Percentiles rank a stretch among this genome's conserved stretches.
Evolutionary conservation across 2,888 invertebrate genomes (phyloP).

Genomic region (Meta bourneti): DNA sequence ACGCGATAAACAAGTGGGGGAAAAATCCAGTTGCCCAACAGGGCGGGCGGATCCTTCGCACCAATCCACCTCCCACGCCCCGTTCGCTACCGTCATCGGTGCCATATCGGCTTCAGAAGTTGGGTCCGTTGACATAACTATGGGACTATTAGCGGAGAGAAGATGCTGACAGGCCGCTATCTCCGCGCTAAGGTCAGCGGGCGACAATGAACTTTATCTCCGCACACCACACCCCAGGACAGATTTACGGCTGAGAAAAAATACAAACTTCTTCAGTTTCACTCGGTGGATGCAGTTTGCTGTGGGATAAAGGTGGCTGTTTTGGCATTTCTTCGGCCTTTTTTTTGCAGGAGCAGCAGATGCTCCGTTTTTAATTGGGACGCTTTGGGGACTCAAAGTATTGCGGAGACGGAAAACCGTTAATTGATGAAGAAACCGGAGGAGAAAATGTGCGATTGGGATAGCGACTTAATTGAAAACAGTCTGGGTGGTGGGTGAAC

Average conservation of each 20-base stretch:
- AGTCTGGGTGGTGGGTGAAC: slow-evolving; percentile 21
- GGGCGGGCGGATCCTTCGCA: neutral
- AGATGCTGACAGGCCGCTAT: slow-evolving; percentile 62
- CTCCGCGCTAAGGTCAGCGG: slow-evolving; percentile 55
- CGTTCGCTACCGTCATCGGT: neutral
- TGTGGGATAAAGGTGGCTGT: neutral
- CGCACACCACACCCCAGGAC: slow-evolving; percentile 59
- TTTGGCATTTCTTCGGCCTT: neutral
- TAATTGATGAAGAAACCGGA: neutral
- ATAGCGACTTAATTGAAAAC: slow-evolving; percentile 20
- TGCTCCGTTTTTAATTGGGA: slow-evolving; percentile 14
- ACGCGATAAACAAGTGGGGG: neutral
- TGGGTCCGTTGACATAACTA: slow-evolving; percentile 60
- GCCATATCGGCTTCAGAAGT: slow-evolving; percentile 14
- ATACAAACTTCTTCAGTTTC: slow-evolving; percentile 21
- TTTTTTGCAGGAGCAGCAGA: neutral
- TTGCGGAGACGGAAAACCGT: neutral
- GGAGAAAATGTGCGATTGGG: neutral
- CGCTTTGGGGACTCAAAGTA: neutral
- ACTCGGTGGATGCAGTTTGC: slow-evolving; percentile 13
- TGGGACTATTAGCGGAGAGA: slow-evolving; percentile 63
- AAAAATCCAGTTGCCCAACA: slow-evolving; percentile 26
- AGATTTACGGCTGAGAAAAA: slow-evolving; percentile 68
- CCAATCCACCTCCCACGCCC: slow-evolving; percentile 24
- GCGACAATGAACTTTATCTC: slow-evolving; percentile 73